phyloP scores from a whole-genome alignment of 1,140 invertebrate genomes.

The Lasaia peninsularis region DNA sequence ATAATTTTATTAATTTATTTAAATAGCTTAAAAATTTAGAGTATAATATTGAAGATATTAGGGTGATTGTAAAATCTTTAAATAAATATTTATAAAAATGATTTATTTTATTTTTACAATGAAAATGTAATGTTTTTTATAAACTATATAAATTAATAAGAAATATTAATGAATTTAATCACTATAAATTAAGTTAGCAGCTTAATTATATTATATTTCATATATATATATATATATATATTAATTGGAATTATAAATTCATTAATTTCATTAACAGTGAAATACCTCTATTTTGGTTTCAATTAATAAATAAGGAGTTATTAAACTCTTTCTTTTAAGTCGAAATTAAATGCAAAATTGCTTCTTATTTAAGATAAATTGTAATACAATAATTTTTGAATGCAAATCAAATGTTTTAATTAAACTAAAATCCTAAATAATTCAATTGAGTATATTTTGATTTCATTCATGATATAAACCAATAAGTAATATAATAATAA shows the following conservation, averaged over 20 bases:
- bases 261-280: constrained; percentile 78
- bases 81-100: constrained; percentile 69
- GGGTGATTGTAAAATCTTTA: constrained; percentile 42
- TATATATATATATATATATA: constrained; percentile 39
- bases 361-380: no score
- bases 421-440: constrained; percentile 78
- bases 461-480: no score
- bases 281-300: constrained; percentile 78
- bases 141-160: constrained; percentile 78
- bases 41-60: no score
- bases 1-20: no score
- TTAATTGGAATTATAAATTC: constrained; percentile 66
- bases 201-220: constrained; percentile 40
- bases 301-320: constrained; percentile 76
- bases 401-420: no score
- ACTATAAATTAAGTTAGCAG: constrained; percentile 75
- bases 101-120: constrained; percentile 74
- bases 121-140: constrained; percentile 79
- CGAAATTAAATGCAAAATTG: no score
- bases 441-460: no score
- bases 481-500: constrained; percentile 78
- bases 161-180: constrained; percentile 74
- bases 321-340: constrained; percentile 72
- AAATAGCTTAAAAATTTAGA: no score
- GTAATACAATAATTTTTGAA: constrained; percentile 79